Evolutionary conservation across 1,140 invertebrate species (phyloP).

Genomic region (Trypoxylus dichotomus): DNA sequence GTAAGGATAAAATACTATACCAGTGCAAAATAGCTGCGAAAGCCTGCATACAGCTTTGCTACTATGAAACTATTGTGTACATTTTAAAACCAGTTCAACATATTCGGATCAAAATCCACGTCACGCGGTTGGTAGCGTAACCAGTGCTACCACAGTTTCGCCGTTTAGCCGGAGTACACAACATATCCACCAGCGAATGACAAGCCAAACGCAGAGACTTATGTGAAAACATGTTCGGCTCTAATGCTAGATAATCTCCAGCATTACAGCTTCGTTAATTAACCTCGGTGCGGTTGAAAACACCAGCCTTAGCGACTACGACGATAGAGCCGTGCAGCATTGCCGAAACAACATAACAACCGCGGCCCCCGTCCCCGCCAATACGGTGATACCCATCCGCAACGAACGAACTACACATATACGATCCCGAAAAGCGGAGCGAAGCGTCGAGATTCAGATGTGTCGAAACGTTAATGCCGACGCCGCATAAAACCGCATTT

Average conservation of each 20-base stretch:
- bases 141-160: background rate
- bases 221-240: background rate
- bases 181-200: background rate
- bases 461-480: background rate
- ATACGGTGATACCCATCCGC: background rate
- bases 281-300: constrained; percentile 2
- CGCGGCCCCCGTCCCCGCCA: background rate
- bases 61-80: no score
- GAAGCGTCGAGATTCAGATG: background rate
- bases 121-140: background rate
- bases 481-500: background rate
- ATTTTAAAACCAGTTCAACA: no score
- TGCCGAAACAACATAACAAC: background rate
- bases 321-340: background rate
- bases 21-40: no score
- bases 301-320: constrained; percentile 1
- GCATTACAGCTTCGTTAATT: constrained; percentile 2
- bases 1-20: no score
- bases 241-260: background rate
- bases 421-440: background rate
- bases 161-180: background rate
- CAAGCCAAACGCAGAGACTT: background rate
- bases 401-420: background rate
- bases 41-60: no score
- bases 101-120: no score